A percentile compares a stretch with the other conserved stretches of the same genome.
Conservation (phyloP, 2,888 invertebrate genomes). For the Ormyrus thymus region DNA sequence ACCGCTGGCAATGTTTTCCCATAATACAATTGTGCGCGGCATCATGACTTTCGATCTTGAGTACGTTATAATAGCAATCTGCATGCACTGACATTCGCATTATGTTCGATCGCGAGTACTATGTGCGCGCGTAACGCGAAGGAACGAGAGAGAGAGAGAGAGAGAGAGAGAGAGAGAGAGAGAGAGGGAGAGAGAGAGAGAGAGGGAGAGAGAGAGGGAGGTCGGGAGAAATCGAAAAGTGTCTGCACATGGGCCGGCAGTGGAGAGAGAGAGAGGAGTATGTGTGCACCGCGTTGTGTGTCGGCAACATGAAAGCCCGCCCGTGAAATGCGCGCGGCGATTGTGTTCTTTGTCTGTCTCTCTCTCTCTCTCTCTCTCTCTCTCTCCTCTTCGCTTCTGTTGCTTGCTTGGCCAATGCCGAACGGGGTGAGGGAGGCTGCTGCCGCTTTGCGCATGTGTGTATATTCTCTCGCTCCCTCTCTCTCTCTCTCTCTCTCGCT, state of each 20-base stretch:
- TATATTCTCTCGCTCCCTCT: constrained; percentile 35
- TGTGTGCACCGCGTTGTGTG: constrained; percentile 54
- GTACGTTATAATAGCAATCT: constrained; percentile 61
- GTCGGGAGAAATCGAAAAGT: not conserved
- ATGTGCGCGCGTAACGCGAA: constrained; percentile 25
- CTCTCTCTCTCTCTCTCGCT: constrained; percentile 26
- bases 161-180: constrained; percentile 10
- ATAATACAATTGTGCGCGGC: constrained; percentile 23
- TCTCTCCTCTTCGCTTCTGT: constrained; percentile 11
- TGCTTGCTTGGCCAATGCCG: constrained; percentile 20
- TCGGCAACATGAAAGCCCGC: constrained; percentile 68
- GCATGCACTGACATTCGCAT: constrained; percentile 61
- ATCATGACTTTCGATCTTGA: constrained; percentile 55
- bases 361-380: constrained; percentile 45
- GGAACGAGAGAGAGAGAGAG: constrained; percentile 11
- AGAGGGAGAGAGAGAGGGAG: constrained; percentile 8
- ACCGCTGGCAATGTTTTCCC: constrained; percentile 34
- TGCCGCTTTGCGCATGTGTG: constrained; percentile 44
- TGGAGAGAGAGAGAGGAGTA: not conserved
- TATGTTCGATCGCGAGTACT: constrained; percentile 59
- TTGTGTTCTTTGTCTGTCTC: constrained; percentile 61
- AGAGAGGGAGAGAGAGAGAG: constrained; percentile 5
- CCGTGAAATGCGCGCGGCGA: constrained; percentile 66
- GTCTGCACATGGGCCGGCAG: not conserved
- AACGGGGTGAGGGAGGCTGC: constrained; percentile 44